Percentiles rank a stretch among this genome's conserved stretches.
phyloP scores from a whole-genome alignment of 2,113 vertebrate species.

The Myiopsitta monachus region DNA sequence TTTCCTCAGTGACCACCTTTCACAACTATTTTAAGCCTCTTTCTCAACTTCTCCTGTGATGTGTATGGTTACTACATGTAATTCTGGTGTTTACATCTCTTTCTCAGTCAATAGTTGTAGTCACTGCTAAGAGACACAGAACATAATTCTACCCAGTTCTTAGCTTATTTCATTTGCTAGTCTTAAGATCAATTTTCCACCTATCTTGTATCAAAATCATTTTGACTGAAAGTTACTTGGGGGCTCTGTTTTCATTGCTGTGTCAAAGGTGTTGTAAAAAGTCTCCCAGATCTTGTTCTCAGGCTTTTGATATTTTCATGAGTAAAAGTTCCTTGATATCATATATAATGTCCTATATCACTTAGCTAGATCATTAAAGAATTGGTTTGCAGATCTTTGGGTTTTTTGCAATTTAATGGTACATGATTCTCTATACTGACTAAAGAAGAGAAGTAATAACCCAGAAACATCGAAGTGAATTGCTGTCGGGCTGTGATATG shows the following conservation, averaged over 20 bases:
- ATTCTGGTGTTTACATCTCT: not conserved
- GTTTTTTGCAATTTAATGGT: not conserved
- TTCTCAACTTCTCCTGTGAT: not conserved
- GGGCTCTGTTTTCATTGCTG: not conserved
- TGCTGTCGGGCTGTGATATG: not conserved
- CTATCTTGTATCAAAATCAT: not conserved
- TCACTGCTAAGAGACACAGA: not conserved
- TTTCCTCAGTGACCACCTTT: not conserved
- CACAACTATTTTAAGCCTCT: not conserved
- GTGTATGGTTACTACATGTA: not conserved
- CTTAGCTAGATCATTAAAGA: not conserved
- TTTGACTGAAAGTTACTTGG: not conserved
- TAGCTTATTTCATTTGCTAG: not conserved
- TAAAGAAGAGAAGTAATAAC: not conserved
- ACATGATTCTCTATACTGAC: not conserved
- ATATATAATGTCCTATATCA: not conserved
- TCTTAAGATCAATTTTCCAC: not conserved
- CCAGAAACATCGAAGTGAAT: not conserved
- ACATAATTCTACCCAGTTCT: not conserved
- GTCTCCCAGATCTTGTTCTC: not conserved
- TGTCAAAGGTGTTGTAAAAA: not conserved
- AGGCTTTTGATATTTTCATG: not conserved
- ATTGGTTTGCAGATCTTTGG: not conserved
- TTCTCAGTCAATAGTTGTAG: not conserved
- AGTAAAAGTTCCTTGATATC: not conserved